Percentiles rank a stretch among this genome's conserved stretches.
These are phyloP conservation scores for Seriola rivoliana DNA, from an alignment of 2,113 vertebrate genomes.

Conservation along the genomic window DNA sequence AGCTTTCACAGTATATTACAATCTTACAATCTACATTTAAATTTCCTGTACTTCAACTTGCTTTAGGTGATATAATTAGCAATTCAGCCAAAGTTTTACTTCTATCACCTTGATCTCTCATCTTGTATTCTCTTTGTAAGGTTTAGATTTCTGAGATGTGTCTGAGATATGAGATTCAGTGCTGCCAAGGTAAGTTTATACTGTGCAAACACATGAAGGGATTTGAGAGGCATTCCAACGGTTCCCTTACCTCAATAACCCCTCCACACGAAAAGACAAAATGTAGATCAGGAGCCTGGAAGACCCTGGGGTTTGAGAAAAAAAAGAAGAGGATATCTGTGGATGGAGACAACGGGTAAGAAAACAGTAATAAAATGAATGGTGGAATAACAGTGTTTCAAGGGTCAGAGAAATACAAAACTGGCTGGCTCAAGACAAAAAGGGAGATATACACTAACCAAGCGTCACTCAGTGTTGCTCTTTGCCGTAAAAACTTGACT, in stretches of 20 bases:
- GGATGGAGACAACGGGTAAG: constrained; percentile 13
- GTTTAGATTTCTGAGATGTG: constrained; percentile 3
- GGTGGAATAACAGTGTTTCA: constrained; percentile 12
- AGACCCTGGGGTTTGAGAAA: neutral
- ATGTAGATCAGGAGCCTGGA: constrained; percentile 27
- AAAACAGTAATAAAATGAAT: neutral
- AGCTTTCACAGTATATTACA: neutral
- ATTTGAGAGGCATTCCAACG: neutral
- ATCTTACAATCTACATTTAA: neutral
- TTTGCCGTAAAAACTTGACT: neutral
- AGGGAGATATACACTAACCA: neutral
- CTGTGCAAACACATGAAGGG: neutral
- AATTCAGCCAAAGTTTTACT: neutral
- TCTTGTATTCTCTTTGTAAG: neutral
- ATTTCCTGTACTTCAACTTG: neutral
- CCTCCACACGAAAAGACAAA: constrained; percentile 34
- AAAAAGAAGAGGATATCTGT: constrained; percentile 14
- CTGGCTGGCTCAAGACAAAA: neutral
- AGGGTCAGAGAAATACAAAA: constrained; percentile 8
- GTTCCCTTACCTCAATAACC: constrained; percentile 51
- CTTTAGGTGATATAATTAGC: neutral
- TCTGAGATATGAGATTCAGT: neutral
- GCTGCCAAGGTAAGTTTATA: neutral
- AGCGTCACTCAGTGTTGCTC: neutral
- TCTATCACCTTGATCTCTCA: neutral